Evolutionary conservation across 2,888 invertebrate genomes (phyloP), one percentile per base, ranked within the genome.

Genomic region (Metalampra italica): DNA sequence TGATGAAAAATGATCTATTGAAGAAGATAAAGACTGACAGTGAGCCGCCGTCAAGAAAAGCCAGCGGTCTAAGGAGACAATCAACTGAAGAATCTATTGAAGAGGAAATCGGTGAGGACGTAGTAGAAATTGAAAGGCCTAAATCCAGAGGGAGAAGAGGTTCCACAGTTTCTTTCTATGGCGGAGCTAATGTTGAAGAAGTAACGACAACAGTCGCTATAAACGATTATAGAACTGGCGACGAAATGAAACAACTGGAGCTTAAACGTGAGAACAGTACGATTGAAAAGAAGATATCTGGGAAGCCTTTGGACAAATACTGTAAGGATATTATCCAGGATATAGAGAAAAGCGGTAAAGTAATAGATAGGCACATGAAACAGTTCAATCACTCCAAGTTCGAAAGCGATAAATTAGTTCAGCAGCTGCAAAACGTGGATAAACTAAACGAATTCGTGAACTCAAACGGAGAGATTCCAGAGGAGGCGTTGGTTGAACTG

Each of bases 361-460:
- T 86, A 0, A 90, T 91, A 32, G 90, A 91, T 47, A 82, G 70
- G 49, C 91, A 92, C 51, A 81, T 90, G 59, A 83, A 85, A 53
- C 82, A 86, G 43, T 87, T 90, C 45, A 83, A 81, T 54, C 71
- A 69, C 12, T 80, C 87, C 0, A 81, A 78, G 61, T 72, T 78
- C 13, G 90, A 91, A 29, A 90, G 87, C 12, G 87, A 91, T 42
- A 85, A 84, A 49, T 55, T 92, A 7, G 75, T 90, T 0, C 77
- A 90, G 47, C 86, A 90, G 43, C 64, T 92, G 41, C 78, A 89
- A 64, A 84, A 83, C 39, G 90, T 91, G 0, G 90, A 91, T 59
- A 84, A 84, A 61, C 75, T 91, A 9, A 91, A 90, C 53, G 78
- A 88, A 8, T 78, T 83, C 51, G 80, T 92, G 0, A 85, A 74